Conservation (phyloP, 35 echinoderm and acorn worm genomes). For the Acanthaster planci region DNA sequence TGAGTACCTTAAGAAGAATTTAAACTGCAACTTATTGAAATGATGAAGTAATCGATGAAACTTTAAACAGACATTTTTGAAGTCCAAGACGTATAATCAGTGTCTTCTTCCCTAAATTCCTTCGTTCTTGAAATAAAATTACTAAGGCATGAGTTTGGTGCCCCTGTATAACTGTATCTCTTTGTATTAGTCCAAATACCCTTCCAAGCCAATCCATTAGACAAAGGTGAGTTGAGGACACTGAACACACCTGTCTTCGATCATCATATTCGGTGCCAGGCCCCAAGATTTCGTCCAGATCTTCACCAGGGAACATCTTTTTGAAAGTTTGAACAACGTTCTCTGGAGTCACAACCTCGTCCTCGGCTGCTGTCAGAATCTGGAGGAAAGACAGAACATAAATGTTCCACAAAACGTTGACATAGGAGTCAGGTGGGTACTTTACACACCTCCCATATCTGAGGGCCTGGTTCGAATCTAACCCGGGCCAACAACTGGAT, state of each 20-base stretch:
- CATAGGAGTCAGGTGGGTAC: too few relatives aligned
- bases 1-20: background rate
- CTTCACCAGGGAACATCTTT: constrained; percentile 64
- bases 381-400: constrained; percentile 22
- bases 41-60: background rate
- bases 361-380: constrained; percentile 60
- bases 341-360: constrained; percentile 21
- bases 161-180: background rate
- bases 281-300: constrained; percentile 67
- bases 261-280: constrained; percentile 82
- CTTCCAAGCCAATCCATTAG: background rate
- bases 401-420: background rate
- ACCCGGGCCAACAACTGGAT: too few relatives aligned
- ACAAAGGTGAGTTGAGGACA: background rate
- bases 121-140: background rate
- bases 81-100: background rate
- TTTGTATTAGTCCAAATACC: background rate
- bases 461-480: too few relatives aligned
- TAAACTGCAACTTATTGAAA: background rate
- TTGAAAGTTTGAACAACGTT: constrained; percentile 46
- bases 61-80: background rate
- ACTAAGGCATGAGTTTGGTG: background rate
- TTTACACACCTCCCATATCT: too few relatives aligned
- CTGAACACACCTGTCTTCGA: constrained; percentile 63
- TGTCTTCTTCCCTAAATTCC: background rate